A percentile compares a stretch with the other conserved stretches of the same genome.
phyloP scores from a whole-genome alignment of 2,113 vertebrate genomes.

The Bolborhynchus lineola region DNA sequence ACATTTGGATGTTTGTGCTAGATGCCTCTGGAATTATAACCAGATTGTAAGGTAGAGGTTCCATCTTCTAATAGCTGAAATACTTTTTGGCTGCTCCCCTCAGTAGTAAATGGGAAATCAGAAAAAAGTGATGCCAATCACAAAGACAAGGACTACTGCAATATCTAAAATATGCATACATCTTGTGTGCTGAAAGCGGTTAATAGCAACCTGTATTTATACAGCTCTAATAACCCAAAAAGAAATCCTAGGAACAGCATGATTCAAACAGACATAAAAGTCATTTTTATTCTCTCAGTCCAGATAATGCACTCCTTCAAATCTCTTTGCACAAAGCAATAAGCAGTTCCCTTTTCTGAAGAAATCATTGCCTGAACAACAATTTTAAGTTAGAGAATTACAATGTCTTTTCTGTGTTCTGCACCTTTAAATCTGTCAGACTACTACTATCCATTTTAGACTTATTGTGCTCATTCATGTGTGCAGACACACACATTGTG shows the following conservation, averaged over 20 bases:
- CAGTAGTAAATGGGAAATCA: neutral
- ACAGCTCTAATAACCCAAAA: neutral
- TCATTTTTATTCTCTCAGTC: neutral
- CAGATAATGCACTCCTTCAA: neutral
- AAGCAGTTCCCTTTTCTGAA: neutral
- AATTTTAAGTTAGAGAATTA: neutral
- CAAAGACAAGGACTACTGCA: neutral
- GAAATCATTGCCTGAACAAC: neutral
- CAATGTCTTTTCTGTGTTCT: neutral
- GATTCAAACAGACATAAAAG: neutral
- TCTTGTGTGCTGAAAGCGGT: neutral
- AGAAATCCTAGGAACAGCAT: neutral
- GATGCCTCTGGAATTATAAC: neutral
- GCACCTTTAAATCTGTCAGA: slow-evolving; percentile 43
- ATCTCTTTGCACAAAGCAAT: neutral
- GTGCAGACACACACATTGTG: slow-evolving; percentile 11
- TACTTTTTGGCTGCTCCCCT: neutral
- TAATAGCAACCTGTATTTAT: neutral
- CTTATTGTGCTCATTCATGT: slow-evolving; percentile 22
- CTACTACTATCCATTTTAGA: neutral
- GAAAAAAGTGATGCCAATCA: neutral
- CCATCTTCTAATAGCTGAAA: neutral
- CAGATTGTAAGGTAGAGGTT: neutral
- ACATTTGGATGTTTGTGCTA: neutral
- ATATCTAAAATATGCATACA: neutral